phyloP scores from a whole-genome alignment of 2,888 invertebrate genomes.

The Polylopha cassiicola region DNA sequence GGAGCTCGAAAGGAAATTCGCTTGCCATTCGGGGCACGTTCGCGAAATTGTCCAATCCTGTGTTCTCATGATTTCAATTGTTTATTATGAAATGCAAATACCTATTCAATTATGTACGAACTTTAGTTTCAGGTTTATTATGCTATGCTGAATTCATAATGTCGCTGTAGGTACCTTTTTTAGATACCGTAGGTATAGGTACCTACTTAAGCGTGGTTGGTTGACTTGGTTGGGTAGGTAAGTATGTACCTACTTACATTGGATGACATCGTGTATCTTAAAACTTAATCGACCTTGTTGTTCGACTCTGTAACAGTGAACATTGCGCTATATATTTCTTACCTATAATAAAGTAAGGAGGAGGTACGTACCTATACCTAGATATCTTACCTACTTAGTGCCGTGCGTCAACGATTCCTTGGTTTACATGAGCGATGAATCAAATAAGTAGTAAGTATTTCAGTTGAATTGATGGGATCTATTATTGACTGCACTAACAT shows the following conservation, averaged over 20 bases:
- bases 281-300: conserved; percentile 25
- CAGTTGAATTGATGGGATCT: conserved; percentile 50
- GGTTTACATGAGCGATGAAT: conserved; percentile 51
- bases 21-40: conserved; percentile 57
- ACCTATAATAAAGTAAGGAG: no score
- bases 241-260: neutral
- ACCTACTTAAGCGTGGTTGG: no score
- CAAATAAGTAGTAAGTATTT: conserved; percentile 39
- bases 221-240: no score
- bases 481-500: conserved; percentile 72
- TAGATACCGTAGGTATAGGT: no score
- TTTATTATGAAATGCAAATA: conserved; percentile 46
- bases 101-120: neutral
- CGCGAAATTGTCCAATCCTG: conserved; percentile 42
- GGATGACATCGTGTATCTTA: neutral
- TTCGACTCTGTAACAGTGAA: no score
- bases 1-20: conserved; percentile 68
- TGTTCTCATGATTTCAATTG: conserved; percentile 47
- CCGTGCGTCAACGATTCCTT: conserved; percentile 39
- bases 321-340: no score
- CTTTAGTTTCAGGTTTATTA: neutral
- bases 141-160: no score
- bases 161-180: no score
- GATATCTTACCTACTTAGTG: no score
- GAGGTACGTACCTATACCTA: no score